Evolutionary conservation across 2,113 vertebrate species (phyloP).

Genomic region (Bubo blakistoni): DNA sequence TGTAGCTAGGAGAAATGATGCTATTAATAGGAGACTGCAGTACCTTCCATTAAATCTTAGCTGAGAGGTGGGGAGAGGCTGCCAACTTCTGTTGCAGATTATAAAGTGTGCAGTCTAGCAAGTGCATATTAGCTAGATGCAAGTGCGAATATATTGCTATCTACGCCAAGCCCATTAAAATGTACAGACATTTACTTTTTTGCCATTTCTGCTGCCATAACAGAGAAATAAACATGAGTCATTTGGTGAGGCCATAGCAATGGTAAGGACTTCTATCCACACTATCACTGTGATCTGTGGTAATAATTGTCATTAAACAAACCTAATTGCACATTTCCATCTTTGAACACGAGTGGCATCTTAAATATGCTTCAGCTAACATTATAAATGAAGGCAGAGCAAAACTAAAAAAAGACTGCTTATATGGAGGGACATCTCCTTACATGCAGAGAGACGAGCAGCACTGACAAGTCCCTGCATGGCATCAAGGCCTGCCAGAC

Average conservation of each 20-base stretch:
- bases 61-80: slow-evolving; percentile 51
- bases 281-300: neutral
- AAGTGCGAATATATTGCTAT: slow-evolving; percentile 5
- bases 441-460: fast-evolving
- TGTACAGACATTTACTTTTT: slow-evolving; percentile 16
- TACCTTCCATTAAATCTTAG: slow-evolving; percentile 66
- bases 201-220: neutral
- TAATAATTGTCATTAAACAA: neutral
- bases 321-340: neutral
- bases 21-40: slow-evolving; percentile 69
- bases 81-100: slow-evolving; percentile 57
- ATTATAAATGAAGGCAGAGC: neutral
- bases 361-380: neutral
- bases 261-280: neutral
- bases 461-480: neutral
- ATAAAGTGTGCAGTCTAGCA: slow-evolving; percentile 57
- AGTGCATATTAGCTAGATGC: slow-evolving; percentile 43
- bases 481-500: fast-evolving
- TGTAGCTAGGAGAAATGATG: slow-evolving; percentile 49
- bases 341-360: neutral
- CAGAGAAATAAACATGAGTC: slow-evolving; percentile 11
- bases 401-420: neutral
- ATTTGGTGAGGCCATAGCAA: neutral
- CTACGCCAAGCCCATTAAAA: slow-evolving; percentile 21
- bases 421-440: neutral